Evolutionary conservation across 2,888 invertebrate species (phyloP).

Genomic region (Lycocerus yunnanus): DNA sequence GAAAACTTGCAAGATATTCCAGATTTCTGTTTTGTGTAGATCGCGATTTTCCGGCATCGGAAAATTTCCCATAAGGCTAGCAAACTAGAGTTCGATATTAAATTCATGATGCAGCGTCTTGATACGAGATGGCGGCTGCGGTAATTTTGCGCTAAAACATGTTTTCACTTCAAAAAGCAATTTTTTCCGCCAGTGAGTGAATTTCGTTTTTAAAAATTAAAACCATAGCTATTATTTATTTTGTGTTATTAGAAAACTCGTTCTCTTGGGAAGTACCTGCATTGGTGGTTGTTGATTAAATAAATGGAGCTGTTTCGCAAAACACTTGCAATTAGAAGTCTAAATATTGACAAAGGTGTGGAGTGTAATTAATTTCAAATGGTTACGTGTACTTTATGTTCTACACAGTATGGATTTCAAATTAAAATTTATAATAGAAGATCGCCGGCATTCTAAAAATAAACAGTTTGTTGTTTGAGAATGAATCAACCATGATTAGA

Average conservation of each 20-base stretch:
- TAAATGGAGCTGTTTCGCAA: not conserved
- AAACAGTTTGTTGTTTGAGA: not conserved
- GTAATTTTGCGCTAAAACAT: not conserved
- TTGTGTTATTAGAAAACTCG: not conserved
- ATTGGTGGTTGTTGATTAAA: not conserved
- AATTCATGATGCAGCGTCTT: not conserved
- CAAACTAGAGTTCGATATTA: not conserved
- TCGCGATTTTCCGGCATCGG: not conserved
- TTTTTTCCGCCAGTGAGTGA: not conserved
- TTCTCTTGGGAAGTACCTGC: not conserved
- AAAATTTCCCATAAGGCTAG: not conserved
- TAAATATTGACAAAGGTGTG: not conserved
- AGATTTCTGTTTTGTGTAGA: not conserved
- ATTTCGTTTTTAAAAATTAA: not conserved
- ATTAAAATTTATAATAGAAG: not conserved
- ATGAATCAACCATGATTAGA: not conserved
- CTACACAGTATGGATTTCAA: not conserved
- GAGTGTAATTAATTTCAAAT: conserved; percentile 4
- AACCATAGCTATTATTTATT: not conserved
- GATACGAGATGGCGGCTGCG: not conserved
- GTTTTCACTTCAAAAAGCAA: not conserved
- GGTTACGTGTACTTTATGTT: not conserved
- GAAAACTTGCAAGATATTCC: not conserved
- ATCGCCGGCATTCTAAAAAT: not conserved
- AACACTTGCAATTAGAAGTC: not conserved